Percentiles rank a stretch among this genome's conserved stretches.
Conservation (phyloP, 2,113 vertebrate genomes). For the Albula goreensis region DNA sequence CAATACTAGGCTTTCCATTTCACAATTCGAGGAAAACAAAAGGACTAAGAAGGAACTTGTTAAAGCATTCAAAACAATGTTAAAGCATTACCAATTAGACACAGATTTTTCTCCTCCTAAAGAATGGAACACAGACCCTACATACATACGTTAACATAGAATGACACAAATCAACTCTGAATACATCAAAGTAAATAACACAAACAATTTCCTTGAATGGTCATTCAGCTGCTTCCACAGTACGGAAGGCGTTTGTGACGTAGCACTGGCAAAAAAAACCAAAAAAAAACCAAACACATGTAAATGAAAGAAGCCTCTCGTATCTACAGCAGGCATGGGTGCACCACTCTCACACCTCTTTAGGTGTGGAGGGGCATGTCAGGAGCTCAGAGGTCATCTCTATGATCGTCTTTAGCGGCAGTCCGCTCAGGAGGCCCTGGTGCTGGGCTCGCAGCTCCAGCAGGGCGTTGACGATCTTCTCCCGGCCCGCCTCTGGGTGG, state of each 20-base stretch:
- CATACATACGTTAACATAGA: neutral
- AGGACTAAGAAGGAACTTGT: neutral
- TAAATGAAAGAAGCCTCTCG: too few relatives aligned
- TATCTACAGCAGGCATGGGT: neutral
- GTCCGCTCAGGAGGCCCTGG: conserved; percentile 43
- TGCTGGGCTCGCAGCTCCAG: conserved; percentile 49
- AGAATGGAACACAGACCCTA: neutral
- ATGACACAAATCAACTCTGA: neutral
- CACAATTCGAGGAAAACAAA: neutral
- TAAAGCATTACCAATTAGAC: neutral
- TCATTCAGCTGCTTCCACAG: too few relatives aligned
- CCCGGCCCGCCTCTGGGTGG: conserved; percentile 44
- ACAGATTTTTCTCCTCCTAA: neutral
- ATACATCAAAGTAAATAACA: neutral
- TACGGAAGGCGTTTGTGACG: too few relatives aligned
- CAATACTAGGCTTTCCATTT: neutral
- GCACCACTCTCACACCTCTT: neutral
- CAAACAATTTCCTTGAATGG: too few relatives aligned
- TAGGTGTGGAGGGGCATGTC: neutral
- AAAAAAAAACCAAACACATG: too few relatives aligned
- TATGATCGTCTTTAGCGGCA: conserved; percentile 55
- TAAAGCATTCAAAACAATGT: neutral
- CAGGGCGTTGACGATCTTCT: conserved; percentile 53
- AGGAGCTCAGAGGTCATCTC: conserved; percentile 65
- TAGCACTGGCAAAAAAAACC: too few relatives aligned